phyloP scores from a whole-genome alignment of 2,113 vertebrate species.

The Trogon surrucura region DNA sequence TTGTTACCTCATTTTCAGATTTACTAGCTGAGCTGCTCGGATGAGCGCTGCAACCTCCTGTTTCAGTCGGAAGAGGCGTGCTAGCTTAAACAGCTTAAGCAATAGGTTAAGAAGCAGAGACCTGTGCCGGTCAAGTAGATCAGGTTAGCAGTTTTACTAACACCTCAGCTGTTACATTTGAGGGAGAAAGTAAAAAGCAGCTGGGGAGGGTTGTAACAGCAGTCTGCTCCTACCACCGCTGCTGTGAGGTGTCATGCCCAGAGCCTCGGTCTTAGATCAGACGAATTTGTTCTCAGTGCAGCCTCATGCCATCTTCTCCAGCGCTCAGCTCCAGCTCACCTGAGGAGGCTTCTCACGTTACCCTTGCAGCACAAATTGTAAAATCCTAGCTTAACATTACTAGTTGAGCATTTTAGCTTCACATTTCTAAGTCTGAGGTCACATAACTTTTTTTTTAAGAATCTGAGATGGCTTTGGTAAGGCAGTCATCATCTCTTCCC shows the following conservation, averaged over 20 bases:
- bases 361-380: neutral
- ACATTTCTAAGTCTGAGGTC: neutral
- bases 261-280: neutral
- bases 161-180: neutral
- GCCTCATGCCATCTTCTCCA: neutral
- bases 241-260: neutral
- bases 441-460: neutral
- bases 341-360: neutral
- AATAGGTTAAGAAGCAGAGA: neutral
- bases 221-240: neutral
- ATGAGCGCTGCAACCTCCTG: neutral
- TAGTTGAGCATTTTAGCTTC: neutral
- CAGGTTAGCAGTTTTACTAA: neutral
- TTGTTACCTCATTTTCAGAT: neutral
- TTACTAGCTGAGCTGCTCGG: neutral
- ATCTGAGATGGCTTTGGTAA: neutral
- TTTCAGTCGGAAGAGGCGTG: neutral
- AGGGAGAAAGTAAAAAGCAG: neutral
- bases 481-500: neutral
- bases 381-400: neutral
- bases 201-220: neutral
- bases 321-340: neutral
- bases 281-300: neutral
- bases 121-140: neutral
- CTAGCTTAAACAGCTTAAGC: neutral